Conservation (phyloP, 2,888 invertebrate species). For the Volucella inflata region DNA sequence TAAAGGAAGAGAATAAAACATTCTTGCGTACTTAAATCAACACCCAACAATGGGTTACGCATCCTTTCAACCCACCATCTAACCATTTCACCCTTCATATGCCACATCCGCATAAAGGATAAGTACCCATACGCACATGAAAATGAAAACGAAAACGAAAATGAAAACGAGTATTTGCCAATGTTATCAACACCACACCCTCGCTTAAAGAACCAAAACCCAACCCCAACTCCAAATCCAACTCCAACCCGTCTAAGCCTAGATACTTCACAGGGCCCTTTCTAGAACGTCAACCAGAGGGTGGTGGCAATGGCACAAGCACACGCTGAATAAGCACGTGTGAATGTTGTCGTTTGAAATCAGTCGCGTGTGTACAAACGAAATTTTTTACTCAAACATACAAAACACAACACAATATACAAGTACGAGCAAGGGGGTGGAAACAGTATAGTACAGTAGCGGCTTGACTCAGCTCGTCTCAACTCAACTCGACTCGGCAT, state of each 20-base stretch:
- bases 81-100: neutral
- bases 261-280: conserved; percentile 3
- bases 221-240: too few species aligned
- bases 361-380: conserved; percentile 73
- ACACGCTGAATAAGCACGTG: conserved; percentile 55
- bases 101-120: neutral
- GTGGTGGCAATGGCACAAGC: conserved; percentile 37
- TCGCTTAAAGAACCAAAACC: neutral
- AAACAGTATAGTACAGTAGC: conserved; percentile 64
- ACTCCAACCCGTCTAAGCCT: conserved; percentile 8
- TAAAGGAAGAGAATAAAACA: conserved; percentile 61
- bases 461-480: neutral
- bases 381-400: conserved; percentile 72
- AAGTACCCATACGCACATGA: conserved; percentile 47
- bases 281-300: neutral
- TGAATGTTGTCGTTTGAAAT: conserved; percentile 71
- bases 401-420: conserved; percentile 5
- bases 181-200: conserved; percentile 66
- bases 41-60: conserved; percentile 65
- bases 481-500: too few species aligned
- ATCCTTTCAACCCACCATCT: conserved; percentile 6
- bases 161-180: conserved; percentile 52
- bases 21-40: conserved; percentile 66
- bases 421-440: conserved; percentile 25
- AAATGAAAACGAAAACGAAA: too few species aligned